A percentile compares a stretch with the other conserved stretches of the same genome.
phyloP scores from a whole-genome alignment of 2,797 vertebrate species.

The Semotilus atromaculatus region DNA sequence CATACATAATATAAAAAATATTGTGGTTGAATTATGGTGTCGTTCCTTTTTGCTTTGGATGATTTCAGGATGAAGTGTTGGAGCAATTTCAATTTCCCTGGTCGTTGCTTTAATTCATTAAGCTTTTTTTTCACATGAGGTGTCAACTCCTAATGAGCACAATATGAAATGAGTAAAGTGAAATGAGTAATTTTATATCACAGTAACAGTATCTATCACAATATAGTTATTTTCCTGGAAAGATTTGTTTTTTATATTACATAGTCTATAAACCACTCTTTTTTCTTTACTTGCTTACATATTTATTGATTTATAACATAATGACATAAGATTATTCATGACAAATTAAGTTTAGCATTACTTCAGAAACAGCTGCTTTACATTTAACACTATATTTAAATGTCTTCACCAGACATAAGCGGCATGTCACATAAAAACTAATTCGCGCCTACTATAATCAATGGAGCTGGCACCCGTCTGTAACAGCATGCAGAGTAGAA shows the following conservation, averaged over 20 bases:
- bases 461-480: not conserved
- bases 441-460: not conserved
- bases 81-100: not conserved
- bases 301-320: not conserved
- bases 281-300: not conserved
- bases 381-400: not conserved
- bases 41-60: not conserved
- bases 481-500: conserved; percentile 17
- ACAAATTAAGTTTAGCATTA: not conserved
- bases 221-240: not conserved
- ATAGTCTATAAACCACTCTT: not conserved
- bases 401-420: not conserved
- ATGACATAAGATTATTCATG: not conserved
- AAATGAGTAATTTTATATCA: not conserved
- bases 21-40: not conserved
- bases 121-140: not conserved
- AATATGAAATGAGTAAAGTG: not conserved
- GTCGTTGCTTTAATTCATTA: not conserved
- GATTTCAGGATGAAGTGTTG: not conserved
- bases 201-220: not conserved
- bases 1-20: not conserved
- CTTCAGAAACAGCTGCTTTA: not conserved
- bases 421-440: not conserved
- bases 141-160: not conserved
- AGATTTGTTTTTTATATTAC: not conserved